phyloP scores from a whole-genome alignment of 2,113 vertebrate species.

The Accipiter virgatus region DNA sequence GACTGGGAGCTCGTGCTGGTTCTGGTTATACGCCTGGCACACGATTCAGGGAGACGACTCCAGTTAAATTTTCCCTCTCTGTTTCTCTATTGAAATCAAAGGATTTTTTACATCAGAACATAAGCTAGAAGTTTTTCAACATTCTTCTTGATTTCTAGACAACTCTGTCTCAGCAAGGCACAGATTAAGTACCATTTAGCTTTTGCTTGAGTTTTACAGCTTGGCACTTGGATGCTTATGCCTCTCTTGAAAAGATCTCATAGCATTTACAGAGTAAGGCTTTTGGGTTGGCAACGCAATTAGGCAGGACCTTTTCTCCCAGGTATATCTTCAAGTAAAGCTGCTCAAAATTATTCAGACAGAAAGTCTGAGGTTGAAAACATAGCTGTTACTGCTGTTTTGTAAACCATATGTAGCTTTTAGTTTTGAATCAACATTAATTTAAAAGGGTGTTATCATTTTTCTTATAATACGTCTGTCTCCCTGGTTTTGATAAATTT shows the following conservation, averaged over 20 bases:
- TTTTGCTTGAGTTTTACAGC: background rate
- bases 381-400: background rate
- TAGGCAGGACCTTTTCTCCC: background rate
- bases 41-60: fast-evolving
- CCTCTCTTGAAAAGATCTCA: background rate
- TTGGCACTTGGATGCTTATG: background rate
- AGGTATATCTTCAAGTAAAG: background rate
- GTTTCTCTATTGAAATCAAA: background rate
- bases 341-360: background rate
- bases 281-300: background rate
- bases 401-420: fast-evolving
- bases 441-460: background rate
- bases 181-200: background rate
- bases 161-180: background rate
- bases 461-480: background rate
- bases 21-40: background rate
- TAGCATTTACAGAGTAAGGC: background rate
- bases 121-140: background rate
- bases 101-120: background rate
- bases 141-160: background rate
- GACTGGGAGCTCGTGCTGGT: background rate
- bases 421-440: background rate
- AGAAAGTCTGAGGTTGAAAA: background rate
- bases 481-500: background rate
- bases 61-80: background rate